Evolutionary conservation across 2,888 invertebrate species (phyloP).

Genomic region (Zaprionus bogoriensis): DNA sequence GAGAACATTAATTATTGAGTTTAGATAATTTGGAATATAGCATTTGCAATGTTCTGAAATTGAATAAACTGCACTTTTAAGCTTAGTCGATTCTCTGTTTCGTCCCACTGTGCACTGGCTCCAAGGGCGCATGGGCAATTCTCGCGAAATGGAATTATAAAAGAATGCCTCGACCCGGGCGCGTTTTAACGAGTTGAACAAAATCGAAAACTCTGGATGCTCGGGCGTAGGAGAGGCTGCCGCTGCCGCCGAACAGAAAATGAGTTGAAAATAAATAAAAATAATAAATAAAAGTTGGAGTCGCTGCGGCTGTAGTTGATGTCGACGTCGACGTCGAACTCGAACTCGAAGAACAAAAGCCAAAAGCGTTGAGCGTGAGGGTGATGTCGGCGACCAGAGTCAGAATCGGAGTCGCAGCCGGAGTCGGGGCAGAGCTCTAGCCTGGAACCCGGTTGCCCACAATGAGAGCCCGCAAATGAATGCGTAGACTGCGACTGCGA

Average conservation of each 20-base stretch:
- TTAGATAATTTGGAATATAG: too few species aligned
- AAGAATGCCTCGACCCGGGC: constrained; percentile 78
- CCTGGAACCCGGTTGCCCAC: constrained; percentile 63
- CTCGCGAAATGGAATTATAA: constrained; percentile 81
- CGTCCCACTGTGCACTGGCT: constrained; percentile 48
- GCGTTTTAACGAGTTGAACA: constrained; percentile 80
- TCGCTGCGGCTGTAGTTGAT: too few species aligned
- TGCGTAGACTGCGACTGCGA: constrained; percentile 60
- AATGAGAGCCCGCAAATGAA: constrained; percentile 79
- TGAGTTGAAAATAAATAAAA: constrained; percentile 77
- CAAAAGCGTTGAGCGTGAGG: constrained; percentile 56
- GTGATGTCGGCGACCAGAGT: constrained; percentile 56
- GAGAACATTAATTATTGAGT: too few species aligned
- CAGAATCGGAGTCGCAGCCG: constrained; percentile 13
- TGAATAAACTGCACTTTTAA: not conserved
- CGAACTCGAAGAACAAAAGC: constrained; percentile 31
- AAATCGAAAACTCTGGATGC: constrained; percentile 67
- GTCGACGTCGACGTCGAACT: too few species aligned
- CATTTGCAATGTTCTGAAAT: too few species aligned
- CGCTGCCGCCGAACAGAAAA: constrained; percentile 40
- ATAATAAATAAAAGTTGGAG: constrained; percentile 61
- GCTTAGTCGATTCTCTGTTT: not conserved
- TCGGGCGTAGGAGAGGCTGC: constrained; percentile 52
- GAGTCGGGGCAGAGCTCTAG: not conserved
- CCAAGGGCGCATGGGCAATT: constrained; percentile 79